phyloP scores from a whole-genome alignment of 1,140 invertebrate genomes.

The Bombus impatiens region DNA sequence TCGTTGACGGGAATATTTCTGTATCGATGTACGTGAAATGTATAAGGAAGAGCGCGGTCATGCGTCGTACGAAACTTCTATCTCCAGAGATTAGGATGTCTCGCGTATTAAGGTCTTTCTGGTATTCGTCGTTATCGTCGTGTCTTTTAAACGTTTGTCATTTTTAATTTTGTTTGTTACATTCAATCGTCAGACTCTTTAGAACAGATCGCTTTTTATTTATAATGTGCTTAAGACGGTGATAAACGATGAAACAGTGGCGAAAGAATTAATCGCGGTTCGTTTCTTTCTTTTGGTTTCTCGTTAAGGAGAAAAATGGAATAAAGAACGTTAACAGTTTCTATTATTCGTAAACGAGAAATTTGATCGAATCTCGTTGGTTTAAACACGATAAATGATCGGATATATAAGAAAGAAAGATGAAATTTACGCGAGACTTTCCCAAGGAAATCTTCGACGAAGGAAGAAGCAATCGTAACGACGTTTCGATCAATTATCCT shows the following conservation, averaged over 20 bases:
- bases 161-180: too few species aligned
- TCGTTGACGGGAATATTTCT: constrained; percentile 28
- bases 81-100: neutral
- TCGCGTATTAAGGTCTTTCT: neutral
- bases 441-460: neutral
- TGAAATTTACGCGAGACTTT: neutral
- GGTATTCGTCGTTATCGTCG: neutral
- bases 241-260: too few species aligned
- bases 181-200: too few species aligned
- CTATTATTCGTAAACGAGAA: too few species aligned
- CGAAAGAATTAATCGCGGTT: too few species aligned
- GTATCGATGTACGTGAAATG: constrained; percentile 4
- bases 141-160: too few species aligned
- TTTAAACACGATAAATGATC: neutral
- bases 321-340: too few species aligned
- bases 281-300: too few species aligned
- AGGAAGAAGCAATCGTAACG: constrained; percentile 22
- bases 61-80: constrained; percentile 44
- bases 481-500: constrained; percentile 72
- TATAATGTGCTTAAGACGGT: too few species aligned
- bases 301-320: too few species aligned
- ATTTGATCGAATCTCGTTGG: too few species aligned
- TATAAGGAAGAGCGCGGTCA: neutral
- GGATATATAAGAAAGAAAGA: neutral
- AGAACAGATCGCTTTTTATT: too few species aligned